A percentile compares a stretch with the other conserved stretches of the same genome.
Conservation (phyloP, 2,797 vertebrate species). For the Eupleurogrammus muticus region DNA sequence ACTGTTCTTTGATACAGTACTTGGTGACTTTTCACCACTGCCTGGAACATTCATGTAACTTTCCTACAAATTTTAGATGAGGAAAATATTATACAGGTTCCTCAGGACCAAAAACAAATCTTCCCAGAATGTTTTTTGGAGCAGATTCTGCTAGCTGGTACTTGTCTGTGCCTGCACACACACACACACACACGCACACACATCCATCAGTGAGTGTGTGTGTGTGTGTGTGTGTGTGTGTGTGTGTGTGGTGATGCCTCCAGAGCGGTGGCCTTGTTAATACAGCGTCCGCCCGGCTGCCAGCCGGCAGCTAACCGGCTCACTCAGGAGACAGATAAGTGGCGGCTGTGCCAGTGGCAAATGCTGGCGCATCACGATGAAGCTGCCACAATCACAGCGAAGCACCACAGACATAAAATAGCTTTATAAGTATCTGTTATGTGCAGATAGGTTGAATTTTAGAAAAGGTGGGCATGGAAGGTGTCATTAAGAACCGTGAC, state of each 20-base stretch:
- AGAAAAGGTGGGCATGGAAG: conserved; percentile 32
- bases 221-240: no score
- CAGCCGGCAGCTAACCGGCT: conserved; percentile 37
- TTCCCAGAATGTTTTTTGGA: no score
- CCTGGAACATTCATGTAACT: no score
- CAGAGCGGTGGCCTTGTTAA: conserved; percentile 77
- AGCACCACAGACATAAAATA: conserved; percentile 29
- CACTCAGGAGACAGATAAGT: conserved; percentile 71
- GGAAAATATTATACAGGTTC: no score
- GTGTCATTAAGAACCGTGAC: conserved; percentile 18
- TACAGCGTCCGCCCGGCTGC: conserved; percentile 59
- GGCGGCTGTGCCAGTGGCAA: conserved; percentile 52
- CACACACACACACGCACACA: conserved; percentile 23
- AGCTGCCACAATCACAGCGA: conserved; percentile 28
- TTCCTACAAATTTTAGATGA: no score
- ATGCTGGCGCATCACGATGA: conserved; percentile 66
- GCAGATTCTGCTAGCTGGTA: no score
- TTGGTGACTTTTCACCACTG: no score
- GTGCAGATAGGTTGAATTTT: conserved; percentile 45
- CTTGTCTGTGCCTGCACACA: background rate
- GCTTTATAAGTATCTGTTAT: conserved; percentile 58
- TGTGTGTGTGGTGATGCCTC: conserved; percentile 64
- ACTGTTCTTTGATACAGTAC: no score
- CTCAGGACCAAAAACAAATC: no score
- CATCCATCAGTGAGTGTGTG: no score